Percentiles rank a stretch among this genome's conserved stretches.
phyloP scores from a whole-genome alignment of 2,888 invertebrate species.

The Andrena marginata region DNA sequence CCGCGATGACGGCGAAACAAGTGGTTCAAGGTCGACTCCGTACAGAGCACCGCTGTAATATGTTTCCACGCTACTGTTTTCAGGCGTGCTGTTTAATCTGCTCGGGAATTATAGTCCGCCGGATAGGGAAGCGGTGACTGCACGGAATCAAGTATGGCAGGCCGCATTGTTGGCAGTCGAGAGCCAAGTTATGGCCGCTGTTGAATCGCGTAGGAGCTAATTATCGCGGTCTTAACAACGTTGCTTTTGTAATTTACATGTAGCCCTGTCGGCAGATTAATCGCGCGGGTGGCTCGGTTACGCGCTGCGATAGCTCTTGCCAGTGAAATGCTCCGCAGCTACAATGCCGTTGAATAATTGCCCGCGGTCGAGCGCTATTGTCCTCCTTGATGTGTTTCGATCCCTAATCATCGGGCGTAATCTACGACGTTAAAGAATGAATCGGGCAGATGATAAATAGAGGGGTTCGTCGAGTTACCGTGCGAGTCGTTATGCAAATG shows the following conservation, averaged over 20 bases:
- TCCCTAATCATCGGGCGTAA: neutral
- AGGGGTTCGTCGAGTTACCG: neutral
- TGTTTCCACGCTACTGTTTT: neutral
- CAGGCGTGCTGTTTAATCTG: neutral
- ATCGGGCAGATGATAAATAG: neutral
- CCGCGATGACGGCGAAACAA: too few relatives aligned
- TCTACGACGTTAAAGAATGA: neutral
- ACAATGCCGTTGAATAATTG: slow-evolving; percentile 43
- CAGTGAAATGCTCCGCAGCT: slow-evolving; percentile 17
- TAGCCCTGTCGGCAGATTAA: slow-evolving; percentile 30
- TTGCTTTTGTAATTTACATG: slow-evolving; percentile 28
- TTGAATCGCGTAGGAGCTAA: slow-evolving; percentile 21
- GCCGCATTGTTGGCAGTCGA: neutral
- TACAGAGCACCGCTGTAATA: too few relatives aligned
- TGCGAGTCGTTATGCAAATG: neutral
- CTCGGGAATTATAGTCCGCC: neutral
- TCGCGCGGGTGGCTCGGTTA: slow-evolving; percentile 22
- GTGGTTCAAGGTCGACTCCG: too few relatives aligned
- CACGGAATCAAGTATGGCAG: neutral
- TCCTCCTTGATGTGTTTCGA: slow-evolving; percentile 9
- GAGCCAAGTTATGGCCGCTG: slow-evolving; percentile 6
- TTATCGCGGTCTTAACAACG: slow-evolving; percentile 29
- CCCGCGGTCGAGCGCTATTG: slow-evolving; percentile 18
- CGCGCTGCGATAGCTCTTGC: slow-evolving; percentile 35
- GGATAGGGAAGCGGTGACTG: neutral